phyloP scores from a whole-genome alignment of 1,140 invertebrate genomes.

The Microplitis mediator region DNA sequence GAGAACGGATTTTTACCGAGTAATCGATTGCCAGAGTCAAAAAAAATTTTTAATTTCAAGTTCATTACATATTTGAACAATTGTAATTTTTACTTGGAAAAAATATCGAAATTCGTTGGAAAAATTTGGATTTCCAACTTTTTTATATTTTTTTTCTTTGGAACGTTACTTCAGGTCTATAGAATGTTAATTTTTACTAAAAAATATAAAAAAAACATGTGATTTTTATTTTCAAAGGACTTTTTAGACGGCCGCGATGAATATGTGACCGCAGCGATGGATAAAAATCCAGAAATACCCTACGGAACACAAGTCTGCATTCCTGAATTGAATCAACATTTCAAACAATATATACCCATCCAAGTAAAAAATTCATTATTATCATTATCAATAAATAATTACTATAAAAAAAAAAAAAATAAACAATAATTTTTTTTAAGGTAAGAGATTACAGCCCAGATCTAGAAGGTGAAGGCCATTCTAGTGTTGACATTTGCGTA shows the following conservation, averaged over 20 bases:
- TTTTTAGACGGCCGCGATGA: conserved; percentile 58
- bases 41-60: too few species aligned
- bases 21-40: too few species aligned
- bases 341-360: conserved; percentile 52
- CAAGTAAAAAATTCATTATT: conserved; percentile 37
- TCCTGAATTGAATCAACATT: conserved; percentile 62
- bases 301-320: conserved; percentile 61
- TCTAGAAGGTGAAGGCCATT: conserved; percentile 50
- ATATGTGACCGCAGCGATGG: conserved; percentile 63
- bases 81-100: too few species aligned
- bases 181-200: not conserved
- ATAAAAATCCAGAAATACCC: conserved; percentile 48
- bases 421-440: conserved; percentile 31
- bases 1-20: too few species aligned
- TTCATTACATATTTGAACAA: too few species aligned
- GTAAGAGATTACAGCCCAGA: conserved; percentile 54
- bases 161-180: not conserved
- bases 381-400: not conserved
- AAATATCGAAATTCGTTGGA: too few species aligned
- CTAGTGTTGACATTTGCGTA: conserved; percentile 62
- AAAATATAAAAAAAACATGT: too few species aligned
- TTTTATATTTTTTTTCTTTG: not conserved
- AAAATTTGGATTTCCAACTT: not conserved
- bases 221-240: conserved; percentile 50
- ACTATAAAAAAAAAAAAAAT: not conserved